phyloP scores from a whole-genome alignment of 37 sponge, comb jelly and placozoan genomes.

The Agelas oroides region DNA sequence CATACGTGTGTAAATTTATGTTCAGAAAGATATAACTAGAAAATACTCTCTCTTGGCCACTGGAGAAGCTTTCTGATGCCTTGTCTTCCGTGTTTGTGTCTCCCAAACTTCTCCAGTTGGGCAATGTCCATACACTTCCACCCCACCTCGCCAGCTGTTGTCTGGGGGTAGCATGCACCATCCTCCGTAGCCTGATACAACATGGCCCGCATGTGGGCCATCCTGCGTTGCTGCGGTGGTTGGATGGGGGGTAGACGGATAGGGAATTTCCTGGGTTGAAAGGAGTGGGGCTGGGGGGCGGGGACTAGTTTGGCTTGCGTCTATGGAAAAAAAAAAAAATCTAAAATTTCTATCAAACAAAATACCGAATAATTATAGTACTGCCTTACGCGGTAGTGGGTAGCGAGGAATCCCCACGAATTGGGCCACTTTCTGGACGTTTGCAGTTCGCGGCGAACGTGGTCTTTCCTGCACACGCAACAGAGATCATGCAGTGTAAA shows the following conservation, averaged over 20 bases:
- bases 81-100: background rate
- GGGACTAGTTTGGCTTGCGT: no score
- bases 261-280: no score
- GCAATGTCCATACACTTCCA: slow-evolving; percentile 5
- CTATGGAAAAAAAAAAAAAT: no score
- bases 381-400: background rate
- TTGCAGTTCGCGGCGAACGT: slow-evolving; percentile 35
- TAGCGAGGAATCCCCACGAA: slow-evolving; percentile 40
- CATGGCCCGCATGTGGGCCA: no score
- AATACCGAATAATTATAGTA: no score
- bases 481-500: background rate
- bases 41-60: slow-evolving; percentile 1
- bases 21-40: background rate
- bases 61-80: slow-evolving; percentile 1
- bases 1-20: no score
- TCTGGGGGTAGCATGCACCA: background rate
- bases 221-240: no score
- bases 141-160: slow-evolving; percentile 27
- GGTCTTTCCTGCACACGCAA: slow-evolving; percentile 37
- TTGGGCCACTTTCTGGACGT: slow-evolving; percentile 50
- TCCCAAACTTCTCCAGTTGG: slow-evolving; percentile 9
- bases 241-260: no score
- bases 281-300: no score
- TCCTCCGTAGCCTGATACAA: background rate
- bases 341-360: no score